Evolutionary conservation across 2,113 vertebrate genomes (phyloP), one percentile per base, ranked within the genome.

Genomic region (Epinephelus cyanopodus): DNA sequence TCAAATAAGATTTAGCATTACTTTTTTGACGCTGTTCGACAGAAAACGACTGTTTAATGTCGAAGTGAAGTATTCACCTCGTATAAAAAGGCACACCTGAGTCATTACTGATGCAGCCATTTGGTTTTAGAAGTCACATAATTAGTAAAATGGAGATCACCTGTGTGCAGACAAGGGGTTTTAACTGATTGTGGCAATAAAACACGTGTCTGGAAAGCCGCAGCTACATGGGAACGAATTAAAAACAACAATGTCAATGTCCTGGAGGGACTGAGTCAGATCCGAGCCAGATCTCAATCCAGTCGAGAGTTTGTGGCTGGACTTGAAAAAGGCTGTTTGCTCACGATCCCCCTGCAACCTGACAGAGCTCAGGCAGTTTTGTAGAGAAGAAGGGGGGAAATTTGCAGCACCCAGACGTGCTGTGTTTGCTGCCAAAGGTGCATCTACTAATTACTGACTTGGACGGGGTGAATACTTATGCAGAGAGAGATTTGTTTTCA

Each of bases 351-450:
- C 12, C 8, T 17, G 18, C 17, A 18, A 33, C 61, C 78, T 27
- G 69, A 39, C 54, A 74, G 54, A 52, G 27, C 3, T 27, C 37
- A 47, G 50, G n/a, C 57, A 6, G 23, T 15, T 50, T 50, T 21
- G 12, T 9, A 25, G 64, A 37, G 54, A 14, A 68, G 7, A 14
- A 67, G 5, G 19, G 6, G 8, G 4, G 9, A 27, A 29, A n/a
- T 6, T 12, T n/a, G 17, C 33, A 27, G 52, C 17, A 63, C 21
- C 54, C 42, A 33, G 53, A 77, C 48, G 54, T 25, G 64, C 42
- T 67, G 25, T n/a, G 13, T 33, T 18, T 33, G 14, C 75, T 60
- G 54, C 75, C 54, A 78, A 57, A 25, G 15, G 52, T 50, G 18
- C 19, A 37, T 18, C 19, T 21, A 33, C 62, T 76, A 45, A 56